Base-by-base conservation (phyloP, 2,113 vertebrate species). In the Corythornis cristatus region DNA sequence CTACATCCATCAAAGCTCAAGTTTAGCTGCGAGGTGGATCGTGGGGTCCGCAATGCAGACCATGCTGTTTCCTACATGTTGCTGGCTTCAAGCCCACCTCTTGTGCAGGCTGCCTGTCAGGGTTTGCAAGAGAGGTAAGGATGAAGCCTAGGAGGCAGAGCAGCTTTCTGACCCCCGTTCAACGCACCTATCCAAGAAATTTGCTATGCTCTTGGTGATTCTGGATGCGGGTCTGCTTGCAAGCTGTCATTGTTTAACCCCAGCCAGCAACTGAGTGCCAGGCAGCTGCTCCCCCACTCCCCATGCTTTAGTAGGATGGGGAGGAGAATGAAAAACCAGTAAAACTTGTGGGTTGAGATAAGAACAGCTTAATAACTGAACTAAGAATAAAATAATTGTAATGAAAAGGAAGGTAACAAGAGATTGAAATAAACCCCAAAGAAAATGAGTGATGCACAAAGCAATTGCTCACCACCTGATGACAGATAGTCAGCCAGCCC, bases 11-110 rank as follows among this genome's bases (percentile, higher is more conserved):
- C 71, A 61, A 83, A 89, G 67, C 35, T 18, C n/a, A 56, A 43
- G 56, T 76, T 76, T 37, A 80, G 37, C 79, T 40, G 67, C 0
- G 1, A 80, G 67, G 79, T 66, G 67, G 67, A 75, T 26, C 28
- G 22, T 31, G 50, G 78, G 57, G 71, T 89, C 86, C 84, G 80
- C 65, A 61, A 3, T 50, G 64, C 64, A 66, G 50, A 15, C 58
- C 8, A 0, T 33, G 57, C 54, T 16, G 7, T 57, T 92, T 89
- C 23, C 31, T 26, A 71, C 65, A 37, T 0, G 0, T 18, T 70
- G 29, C 64, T 76, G 58, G 45, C 54, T 93, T 25, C 11, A 16
- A 89, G 71, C 71, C 74, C 35, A 33, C 18, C 21, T 33, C 48
- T 46, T 1, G 2, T 66, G 45, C 50, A 54, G 67, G n/a, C 31